A percentile compares a stretch with the other conserved stretches of the same genome.
Conservation (phyloP, 1,140 invertebrate genomes). For the Riptortus pedestris region DNA sequence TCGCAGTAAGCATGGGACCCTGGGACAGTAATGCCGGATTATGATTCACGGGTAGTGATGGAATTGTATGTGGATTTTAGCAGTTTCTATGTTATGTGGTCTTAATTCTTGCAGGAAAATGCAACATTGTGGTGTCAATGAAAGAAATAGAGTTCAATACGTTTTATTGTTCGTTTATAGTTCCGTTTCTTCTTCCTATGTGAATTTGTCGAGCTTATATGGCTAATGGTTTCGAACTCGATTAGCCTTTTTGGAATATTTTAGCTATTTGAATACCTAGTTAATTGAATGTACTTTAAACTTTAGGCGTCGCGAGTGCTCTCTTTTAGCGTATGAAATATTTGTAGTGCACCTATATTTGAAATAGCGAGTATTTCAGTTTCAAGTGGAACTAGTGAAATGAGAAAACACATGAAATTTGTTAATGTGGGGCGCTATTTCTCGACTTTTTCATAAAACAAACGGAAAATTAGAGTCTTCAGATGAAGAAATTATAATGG, state of each 20-base stretch:
- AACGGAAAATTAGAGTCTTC: slow-evolving; percentile 15
- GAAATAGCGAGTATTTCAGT: not conserved
- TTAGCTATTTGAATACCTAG: not conserved
- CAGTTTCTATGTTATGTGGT: not conserved
- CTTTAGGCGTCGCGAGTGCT: not conserved
- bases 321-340: not conserved
- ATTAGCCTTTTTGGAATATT: not conserved
- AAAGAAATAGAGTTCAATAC: not conserved
- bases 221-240: not conserved
- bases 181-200: not conserved
- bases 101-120: not conserved
- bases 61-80: not conserved
- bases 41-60: not conserved
- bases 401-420: slow-evolving; percentile 10
- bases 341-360: not conserved
- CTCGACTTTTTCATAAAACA: slow-evolving; percentile 23
- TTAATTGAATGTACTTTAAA: not conserved
- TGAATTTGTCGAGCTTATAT: not conserved
- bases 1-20: too few species aligned
- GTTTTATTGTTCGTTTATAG: not conserved
- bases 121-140: not conserved
- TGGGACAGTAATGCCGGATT: slow-evolving; percentile 16
- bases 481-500: slow-evolving; percentile 24
- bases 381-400: not conserved
- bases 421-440: slow-evolving; percentile 27